Evolutionary conservation across 2,797 vertebrate genomes (phyloP), one percentile per base, ranked within the genome.

Genomic region (Hoplostethus mediterraneus): DNA sequence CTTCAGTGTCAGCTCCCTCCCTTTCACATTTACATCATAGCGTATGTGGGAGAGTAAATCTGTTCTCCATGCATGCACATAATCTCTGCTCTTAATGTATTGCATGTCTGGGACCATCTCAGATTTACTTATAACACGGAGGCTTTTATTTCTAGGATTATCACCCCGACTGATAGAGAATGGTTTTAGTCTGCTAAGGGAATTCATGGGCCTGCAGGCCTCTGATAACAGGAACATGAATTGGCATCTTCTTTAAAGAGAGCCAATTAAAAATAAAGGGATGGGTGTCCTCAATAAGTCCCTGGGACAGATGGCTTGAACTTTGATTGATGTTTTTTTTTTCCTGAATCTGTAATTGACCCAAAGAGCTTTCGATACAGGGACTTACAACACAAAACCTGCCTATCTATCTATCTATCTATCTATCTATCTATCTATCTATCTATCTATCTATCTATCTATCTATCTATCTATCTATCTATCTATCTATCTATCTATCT

Each of bases 261-360:
- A 88, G 65, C 84, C 67, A 72, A 81, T 88, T 90, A 73, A 79
- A 85, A 80, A 78, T 38, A 81, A 82, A 90, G 56, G 56, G 66
- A 71, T 65, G 63, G 78, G 52, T 75, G 59, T 73, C 67, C 80
- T 75, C 77, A 81, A 65, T 70, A 38, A 25, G 63, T 63, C 64
- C 63, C 61, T 59, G 38, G 60, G 71, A 86, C 75, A 64, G 49
- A 70, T 61, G 53, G 63, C 51, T 71, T 69, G 36, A 49, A n/a
- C 75, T 68, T 56, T 74, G 71, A 81, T 52, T 78, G 80, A 91
- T 85, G 75, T 53, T 56, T 73, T 80, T 56, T 73, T 80, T 79
- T 61, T 21, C 49, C 53, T 61, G 61, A 75, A 67, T 74, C 42
- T 64, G 58, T 30, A 71, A 82, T 3, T 63, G 36, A 59, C 8